Percentiles rank a stretch among this genome's conserved stretches.
Evolutionary conservation across 2,113 vertebrate genomes (phyloP).

Genomic region (Nesospiza acunhae): DNA sequence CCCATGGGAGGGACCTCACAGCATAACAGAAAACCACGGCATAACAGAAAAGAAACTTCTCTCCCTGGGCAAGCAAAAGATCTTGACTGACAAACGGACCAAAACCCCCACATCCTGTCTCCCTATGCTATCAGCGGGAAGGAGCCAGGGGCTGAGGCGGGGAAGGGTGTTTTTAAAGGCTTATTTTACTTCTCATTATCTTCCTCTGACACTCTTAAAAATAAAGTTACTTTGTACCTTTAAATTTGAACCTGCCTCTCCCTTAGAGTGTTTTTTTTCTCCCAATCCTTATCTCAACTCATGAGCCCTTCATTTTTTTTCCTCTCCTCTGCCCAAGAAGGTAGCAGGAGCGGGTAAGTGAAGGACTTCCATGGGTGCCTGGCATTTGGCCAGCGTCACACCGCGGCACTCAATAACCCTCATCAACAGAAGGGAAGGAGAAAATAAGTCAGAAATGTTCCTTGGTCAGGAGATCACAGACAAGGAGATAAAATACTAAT

Average conservation of each 20-base stretch:
- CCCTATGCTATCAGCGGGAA: neutral
- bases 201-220: neutral
- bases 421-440: neutral
- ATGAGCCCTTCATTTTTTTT: too few species aligned
- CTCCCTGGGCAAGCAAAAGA: neutral
- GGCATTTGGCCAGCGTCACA: neutral
- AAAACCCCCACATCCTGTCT: neutral
- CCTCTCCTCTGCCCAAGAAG: neutral
- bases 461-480: neutral
- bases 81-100: rapidly evolving
- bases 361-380: neutral
- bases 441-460: neutral
- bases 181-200: neutral
- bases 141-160: neutral
- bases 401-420: neutral
- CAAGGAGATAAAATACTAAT: neutral
- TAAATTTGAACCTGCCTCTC: neutral
- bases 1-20: neutral
- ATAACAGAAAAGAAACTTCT: neutral
- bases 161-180: neutral
- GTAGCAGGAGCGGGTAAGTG: neutral
- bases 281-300: neutral
- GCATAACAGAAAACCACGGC: neutral
- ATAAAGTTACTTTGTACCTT: neutral
- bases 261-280: neutral